Evolutionary conservation across 2,888 invertebrate genomes (phyloP), one percentile per base, ranked within the genome.

Genomic region (Eretmocerus hayati): DNA sequence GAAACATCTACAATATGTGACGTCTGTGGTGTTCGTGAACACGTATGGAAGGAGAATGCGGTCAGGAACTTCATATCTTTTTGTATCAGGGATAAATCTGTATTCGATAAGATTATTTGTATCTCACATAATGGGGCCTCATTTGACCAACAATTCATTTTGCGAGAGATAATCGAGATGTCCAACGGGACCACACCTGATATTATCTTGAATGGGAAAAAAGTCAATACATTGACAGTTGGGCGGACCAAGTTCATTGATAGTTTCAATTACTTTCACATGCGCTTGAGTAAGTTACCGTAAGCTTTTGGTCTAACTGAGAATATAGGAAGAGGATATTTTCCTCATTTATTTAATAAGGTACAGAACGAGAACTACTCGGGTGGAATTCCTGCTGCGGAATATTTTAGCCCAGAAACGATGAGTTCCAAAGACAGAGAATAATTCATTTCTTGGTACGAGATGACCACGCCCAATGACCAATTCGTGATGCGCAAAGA

Each of bases 271-370:
- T 37, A 43, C 50, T 20, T 33, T 53, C 9, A 35, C 21, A 15
- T 42, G 32, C 30, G 31, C 42, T 50, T 62, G 9, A 32, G 51
- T 2, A 48, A 46, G 30, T 32, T 64, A 9, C 59, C 61, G 8
- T 60, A 61, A 52, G 56, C 61, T 3, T 61, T 65, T 43, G 60
- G 54, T 22, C 48, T 65, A 5, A 6, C 46, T 1, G 50, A 39
- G 2, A 37, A 13, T 30, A 30, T 9, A 19, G 31, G 16, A 13
- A 13, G 57, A 60, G 42, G 56, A 54, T 2, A 52, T 50, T 61
- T 61, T 40, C 59, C 57, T 1, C 57, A 61, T 49, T 39, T 57
- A 0, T 59, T 59, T 36, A 59, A 61, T 47, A 55, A 13, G 30
- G 13, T 30, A 30, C n/a, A n/a, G n/a, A n/a, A n/a, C n/a, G n/a